Percentiles rank a stretch among this genome's conserved stretches.
Conservation (phyloP, 2,113 vertebrate genomes). For the Megaceryle maxima region DNA sequence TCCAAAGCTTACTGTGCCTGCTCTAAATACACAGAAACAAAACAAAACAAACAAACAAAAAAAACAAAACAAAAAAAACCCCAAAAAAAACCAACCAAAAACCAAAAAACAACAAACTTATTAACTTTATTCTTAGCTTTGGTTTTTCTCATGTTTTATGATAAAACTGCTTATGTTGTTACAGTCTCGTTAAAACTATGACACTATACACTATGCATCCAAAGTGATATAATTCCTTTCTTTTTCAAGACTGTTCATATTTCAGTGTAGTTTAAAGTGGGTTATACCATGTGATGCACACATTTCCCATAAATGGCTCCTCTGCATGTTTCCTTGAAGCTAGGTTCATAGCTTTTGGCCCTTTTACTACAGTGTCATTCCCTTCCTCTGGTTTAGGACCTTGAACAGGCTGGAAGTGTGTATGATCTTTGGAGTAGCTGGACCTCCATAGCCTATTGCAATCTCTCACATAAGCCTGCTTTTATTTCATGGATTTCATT, state of each 20-base stretch:
- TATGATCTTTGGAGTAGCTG: background rate
- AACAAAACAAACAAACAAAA: no score
- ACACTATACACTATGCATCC: background rate
- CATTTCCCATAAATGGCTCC: background rate
- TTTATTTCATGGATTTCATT: background rate
- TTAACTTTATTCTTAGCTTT: background rate
- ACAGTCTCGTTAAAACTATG: background rate
- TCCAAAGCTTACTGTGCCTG: background rate
- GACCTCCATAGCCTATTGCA: background rate
- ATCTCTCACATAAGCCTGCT: background rate
- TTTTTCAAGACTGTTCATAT: background rate
- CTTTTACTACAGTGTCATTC: background rate
- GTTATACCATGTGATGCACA: background rate
- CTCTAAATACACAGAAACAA: background rate
- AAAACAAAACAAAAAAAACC: no score
- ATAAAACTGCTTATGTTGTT: background rate
- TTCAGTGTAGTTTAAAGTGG: background rate
- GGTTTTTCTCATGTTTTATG: background rate
- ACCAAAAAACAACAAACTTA: rapidly evolving
- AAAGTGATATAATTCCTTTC: background rate
- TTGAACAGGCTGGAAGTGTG: background rate
- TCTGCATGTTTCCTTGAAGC: background rate
- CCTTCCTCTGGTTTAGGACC: background rate
- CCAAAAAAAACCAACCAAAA: no score
- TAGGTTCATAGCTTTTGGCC: background rate